Conservation (phyloP, 2,888 invertebrate species). For the Patella pellucida region DNA sequence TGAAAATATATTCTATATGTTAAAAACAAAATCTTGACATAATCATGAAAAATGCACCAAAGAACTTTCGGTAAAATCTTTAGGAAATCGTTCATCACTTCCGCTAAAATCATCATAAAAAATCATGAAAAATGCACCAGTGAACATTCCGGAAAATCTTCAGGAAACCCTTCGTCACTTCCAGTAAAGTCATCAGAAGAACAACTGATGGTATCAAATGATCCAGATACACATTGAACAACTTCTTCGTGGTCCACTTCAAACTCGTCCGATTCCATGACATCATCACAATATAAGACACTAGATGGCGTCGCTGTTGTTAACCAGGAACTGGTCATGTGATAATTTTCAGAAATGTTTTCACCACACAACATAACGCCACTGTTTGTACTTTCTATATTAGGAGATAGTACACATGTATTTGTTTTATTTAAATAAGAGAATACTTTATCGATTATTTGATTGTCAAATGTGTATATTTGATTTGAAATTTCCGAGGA, state of each 20-base stretch:
- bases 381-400: not conserved
- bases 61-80: not conserved
- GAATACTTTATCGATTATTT: too few species aligned
- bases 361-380: not conserved
- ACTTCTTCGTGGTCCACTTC: conserved; percentile 2
- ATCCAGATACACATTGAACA: not conserved
- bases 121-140: too few species aligned
- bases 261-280: not conserved
- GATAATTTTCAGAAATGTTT: not conserved
- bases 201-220: not conserved
- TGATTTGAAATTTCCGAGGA: too few species aligned
- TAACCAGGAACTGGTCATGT: not conserved
- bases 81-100: not conserved
- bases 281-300: not conserved
- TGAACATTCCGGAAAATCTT: not conserved
- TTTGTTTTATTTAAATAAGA: too few species aligned
- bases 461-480: too few species aligned
- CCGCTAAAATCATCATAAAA: conserved; percentile 3
- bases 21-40: too few species aligned
- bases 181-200: not conserved
- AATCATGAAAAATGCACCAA: too few species aligned
- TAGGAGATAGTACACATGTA: too few species aligned
- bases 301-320: not conserved
- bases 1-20: too few species aligned
- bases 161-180: conserved; percentile 3